Evolutionary conservation across 2,113 vertebrate species (phyloP).

Genomic region (Pseudois nayaur): DNA sequence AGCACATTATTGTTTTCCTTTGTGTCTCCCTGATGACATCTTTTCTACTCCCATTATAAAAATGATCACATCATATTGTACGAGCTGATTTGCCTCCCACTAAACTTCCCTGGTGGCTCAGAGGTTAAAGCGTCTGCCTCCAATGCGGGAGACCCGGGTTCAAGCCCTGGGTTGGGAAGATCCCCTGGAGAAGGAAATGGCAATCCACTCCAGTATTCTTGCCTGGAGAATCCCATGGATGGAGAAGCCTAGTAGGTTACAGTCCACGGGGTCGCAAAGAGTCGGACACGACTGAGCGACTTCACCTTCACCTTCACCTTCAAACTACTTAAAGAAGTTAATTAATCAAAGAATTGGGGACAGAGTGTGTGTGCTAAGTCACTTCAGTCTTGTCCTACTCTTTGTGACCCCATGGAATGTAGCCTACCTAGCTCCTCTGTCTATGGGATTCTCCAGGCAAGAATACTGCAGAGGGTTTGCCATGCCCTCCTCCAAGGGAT

Average conservation of each 20-base stretch:
- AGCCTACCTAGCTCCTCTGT: neutral
- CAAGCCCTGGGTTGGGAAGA: no score
- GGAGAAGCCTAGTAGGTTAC: no score
- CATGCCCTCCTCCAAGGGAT: neutral
- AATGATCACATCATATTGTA: neutral
- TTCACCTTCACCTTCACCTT: no score
- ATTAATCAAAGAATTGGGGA: neutral
- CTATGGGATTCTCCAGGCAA: neutral
- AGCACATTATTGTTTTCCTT: neutral
- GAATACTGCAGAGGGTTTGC: neutral
- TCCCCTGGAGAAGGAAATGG: no score
- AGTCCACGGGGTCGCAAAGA: no score
- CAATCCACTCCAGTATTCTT: no score
- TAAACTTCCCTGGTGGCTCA: no score
- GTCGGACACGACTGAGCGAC: no score
- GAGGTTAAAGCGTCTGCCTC: no score
- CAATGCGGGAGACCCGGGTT: no score
- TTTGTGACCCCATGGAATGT: neutral
- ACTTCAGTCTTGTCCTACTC: neutral
- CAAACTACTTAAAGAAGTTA: neutral
- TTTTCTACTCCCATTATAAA: neutral
- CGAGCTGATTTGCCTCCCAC: neutral
- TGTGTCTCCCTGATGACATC: neutral
- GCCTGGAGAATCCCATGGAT: no score
- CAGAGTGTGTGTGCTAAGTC: neutral